Evolutionary conservation across 2,797 vertebrate species (phyloP).

Genomic region (Petrocephalus schoutedeni): DNA sequence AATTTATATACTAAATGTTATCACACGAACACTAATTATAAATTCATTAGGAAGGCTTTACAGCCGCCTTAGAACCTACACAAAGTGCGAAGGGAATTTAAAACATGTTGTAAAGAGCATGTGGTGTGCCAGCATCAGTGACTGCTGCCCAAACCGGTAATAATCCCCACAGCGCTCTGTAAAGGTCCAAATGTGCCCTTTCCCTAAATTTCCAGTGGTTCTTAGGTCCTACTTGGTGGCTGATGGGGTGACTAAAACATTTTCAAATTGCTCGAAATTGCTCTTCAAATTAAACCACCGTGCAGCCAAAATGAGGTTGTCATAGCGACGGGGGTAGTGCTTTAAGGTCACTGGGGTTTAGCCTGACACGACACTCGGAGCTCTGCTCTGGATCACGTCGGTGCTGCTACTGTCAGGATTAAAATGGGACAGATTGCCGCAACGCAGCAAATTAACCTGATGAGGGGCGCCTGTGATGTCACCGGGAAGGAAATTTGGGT

Average conservation of each 20-base stretch:
- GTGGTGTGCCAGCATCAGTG: not conserved
- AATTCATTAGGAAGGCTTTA: slow-evolving; percentile 35
- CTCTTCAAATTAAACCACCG: not conserved
- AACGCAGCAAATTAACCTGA: not conserved
- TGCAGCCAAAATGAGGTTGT: slow-evolving; percentile 6
- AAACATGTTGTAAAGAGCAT: not conserved
- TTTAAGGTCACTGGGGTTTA: not conserved
- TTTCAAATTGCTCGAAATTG: not conserved
- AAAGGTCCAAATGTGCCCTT: not conserved
- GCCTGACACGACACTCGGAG: not conserved
- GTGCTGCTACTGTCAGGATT: not conserved
- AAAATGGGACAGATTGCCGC: not conserved
- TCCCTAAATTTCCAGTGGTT: not conserved
- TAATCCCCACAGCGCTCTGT: not conserved
- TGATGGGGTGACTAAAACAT: slow-evolving; percentile 7
- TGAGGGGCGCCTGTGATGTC: not conserved
- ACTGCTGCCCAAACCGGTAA: not conserved
- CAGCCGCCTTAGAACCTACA: not conserved
- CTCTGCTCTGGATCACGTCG: not conserved
- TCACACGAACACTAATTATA: slow-evolving; percentile 41
- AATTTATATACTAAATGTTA: slow-evolving; percentile 44
- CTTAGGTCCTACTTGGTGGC: not conserved
- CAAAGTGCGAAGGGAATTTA: slow-evolving; percentile 13
- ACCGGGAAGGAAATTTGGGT: not conserved
- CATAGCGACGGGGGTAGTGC: not conserved